phyloP scores from a whole-genome alignment of 1,140 invertebrate genomes.

The Sarcophaga peregrina region DNA sequence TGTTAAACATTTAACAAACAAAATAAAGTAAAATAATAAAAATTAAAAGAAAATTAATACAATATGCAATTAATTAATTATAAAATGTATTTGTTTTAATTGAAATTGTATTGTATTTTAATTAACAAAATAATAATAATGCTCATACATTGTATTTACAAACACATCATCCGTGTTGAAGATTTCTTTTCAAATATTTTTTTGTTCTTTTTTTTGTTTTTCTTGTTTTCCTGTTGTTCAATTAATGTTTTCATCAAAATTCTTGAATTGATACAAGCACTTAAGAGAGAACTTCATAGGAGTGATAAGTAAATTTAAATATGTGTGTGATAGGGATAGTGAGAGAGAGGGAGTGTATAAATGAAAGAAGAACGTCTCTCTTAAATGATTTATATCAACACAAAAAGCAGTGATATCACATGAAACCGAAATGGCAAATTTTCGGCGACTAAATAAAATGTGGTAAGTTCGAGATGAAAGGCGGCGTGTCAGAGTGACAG shows the following conservation, averaged over 20 bases:
- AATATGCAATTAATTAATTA: not conserved
- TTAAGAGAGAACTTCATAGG: conserved; percentile 49
- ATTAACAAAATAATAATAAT: not conserved
- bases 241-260: conserved; percentile 58
- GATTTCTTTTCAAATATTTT: conserved; percentile 45
- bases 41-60: not conserved
- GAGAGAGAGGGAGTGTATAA: too few relatives aligned
- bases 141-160: conserved; percentile 46
- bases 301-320: too few relatives aligned
- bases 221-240: conserved; percentile 16
- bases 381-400: conserved; percentile 47
- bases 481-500: conserved; percentile 8
- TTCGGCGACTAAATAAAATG: conserved; percentile 55
- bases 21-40: conserved; percentile 20
- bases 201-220: not conserved
- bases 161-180: conserved; percentile 43
- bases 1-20: conserved; percentile 47
- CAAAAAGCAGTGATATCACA: conserved; percentile 63
- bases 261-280: conserved; percentile 45
- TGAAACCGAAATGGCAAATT: conserved; percentile 65
- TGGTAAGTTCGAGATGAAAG: not conserved
- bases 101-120: not conserved
- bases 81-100: not conserved
- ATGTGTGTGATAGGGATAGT: too few relatives aligned
- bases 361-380: not conserved